Conservation (phyloP, 2,113 vertebrate genomes). For the Hippocampus barbouri region DNA sequence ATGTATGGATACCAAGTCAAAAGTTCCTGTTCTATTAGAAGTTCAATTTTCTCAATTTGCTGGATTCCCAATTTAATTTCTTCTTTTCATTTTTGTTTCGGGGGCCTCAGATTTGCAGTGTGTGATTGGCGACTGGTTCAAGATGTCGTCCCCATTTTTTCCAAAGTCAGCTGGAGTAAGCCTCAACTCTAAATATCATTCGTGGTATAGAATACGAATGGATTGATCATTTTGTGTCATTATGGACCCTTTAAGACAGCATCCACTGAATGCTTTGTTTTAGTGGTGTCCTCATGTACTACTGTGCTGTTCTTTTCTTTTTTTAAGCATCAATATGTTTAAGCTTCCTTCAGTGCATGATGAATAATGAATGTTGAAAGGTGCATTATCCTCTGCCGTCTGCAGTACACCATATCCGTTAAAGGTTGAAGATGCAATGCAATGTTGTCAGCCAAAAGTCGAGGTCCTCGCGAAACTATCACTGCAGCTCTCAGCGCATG, state of each 20-base stretch:
- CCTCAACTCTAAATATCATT: background rate
- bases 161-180: background rate
- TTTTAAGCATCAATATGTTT: background rate
- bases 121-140: too few relatives aligned
- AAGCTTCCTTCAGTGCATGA: background rate
- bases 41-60: background rate
- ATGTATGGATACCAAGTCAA: too few relatives aligned
- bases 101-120: too few relatives aligned
- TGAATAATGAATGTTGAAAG: constrained; percentile 5
- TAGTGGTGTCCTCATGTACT: background rate
- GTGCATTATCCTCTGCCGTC: background rate
- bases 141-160: background rate
- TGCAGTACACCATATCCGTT: background rate
- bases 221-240: background rate
- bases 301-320: background rate
- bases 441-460: constrained; percentile 11
- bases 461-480: background rate
- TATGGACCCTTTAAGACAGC: background rate
- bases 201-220: background rate
- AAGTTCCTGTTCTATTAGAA: background rate
- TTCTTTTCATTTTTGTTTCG: background rate
- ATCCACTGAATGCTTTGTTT: background rate
- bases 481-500: constrained; percentile 2
- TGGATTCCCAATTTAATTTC: background rate
- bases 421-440: constrained; percentile 4